Conservation (phyloP, 2,797 vertebrate species). For the Percopsis omiscomaycus region DNA sequence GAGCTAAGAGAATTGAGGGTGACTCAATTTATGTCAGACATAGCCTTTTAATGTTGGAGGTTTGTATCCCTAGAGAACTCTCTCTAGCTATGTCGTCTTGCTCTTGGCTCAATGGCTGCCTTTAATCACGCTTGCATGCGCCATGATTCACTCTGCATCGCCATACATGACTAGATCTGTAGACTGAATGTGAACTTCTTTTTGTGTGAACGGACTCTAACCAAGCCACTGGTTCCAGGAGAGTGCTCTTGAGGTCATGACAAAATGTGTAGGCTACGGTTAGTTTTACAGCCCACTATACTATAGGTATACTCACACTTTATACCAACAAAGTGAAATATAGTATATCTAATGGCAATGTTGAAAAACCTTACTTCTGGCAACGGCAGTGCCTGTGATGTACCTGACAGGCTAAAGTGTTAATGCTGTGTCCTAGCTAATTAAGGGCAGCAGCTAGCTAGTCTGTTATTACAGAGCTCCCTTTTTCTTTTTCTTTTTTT, state of each 20-base stretch:
- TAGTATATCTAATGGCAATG: too few species aligned
- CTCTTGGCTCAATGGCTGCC: slow-evolving; percentile 58
- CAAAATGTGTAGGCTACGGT: slow-evolving; percentile 1
- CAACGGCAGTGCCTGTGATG: background rate
- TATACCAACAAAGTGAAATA: too few species aligned
- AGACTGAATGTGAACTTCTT: slow-evolving; percentile 25
- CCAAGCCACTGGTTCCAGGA: slow-evolving; percentile 51
- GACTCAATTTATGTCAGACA: slow-evolving; percentile 99
- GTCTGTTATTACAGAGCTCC: too few species aligned
- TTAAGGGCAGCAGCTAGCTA: too few species aligned
- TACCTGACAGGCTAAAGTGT: slow-evolving; percentile 2
- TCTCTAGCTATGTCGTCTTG: slow-evolving; percentile 60
- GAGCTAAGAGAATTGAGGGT: slow-evolving; percentile 97
- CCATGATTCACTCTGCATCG: slow-evolving; percentile 44
- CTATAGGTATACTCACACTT: background rate
- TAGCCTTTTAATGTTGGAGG: slow-evolving; percentile 99
- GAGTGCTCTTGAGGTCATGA: slow-evolving; percentile 54
- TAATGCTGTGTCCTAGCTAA: background rate
- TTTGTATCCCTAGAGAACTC: slow-evolving; percentile 70
- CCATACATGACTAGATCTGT: slow-evolving; percentile 20
- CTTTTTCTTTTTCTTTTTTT: too few species aligned
- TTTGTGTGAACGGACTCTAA: slow-evolving; percentile 33
- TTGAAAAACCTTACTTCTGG: too few species aligned
- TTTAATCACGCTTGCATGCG: slow-evolving; percentile 70
- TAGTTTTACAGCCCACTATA: background rate